These are phyloP conservation scores for Panagrolaimus sp. DNA, from an alignment of 1,140 invertebrate species.

Conservation along the genomic window DNA sequence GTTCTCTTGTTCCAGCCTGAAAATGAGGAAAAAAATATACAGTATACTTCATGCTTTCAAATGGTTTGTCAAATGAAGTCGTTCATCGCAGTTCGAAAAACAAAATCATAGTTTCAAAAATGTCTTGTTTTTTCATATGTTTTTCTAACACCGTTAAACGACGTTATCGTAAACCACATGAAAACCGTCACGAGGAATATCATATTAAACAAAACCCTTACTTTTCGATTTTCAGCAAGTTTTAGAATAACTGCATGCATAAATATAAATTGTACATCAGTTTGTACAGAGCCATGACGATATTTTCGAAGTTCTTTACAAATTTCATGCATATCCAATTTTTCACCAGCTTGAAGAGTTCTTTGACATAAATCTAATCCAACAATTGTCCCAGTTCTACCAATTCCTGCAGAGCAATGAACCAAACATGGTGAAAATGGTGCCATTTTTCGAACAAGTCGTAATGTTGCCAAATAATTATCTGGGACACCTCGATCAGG, in stretches of 20 bases:
- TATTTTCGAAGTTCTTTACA: constrained; percentile 36
- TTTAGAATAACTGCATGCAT: background rate
- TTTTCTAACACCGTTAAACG: no score
- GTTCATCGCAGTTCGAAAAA: no score
- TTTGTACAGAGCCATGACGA: constrained; percentile 42
- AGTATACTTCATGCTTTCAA: no score
- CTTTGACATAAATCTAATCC: constrained; percentile 32
- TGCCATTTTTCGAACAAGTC: constrained; percentile 24
- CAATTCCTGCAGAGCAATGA: constrained; percentile 43
- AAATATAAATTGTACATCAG: constrained; percentile 20
- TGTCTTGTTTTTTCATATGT: no score
- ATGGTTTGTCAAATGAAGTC: no score
- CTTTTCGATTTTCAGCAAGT: constrained; percentile 19
- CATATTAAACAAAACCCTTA: background rate
- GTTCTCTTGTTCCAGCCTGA: constrained; percentile 6
- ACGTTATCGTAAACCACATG: no score
- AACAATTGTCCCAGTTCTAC: constrained; percentile 39
- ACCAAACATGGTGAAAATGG: constrained; percentile 23
- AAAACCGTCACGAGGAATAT: no score
- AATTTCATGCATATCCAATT: constrained; percentile 20
- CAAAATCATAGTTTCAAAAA: no score
- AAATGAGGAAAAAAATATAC: no score
- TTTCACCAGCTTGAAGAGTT: constrained; percentile 26
- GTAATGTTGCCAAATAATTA: constrained; percentile 23
- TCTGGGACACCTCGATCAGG: constrained; percentile 24